A percentile compares a stretch with the other conserved stretches of the same genome.
These are phyloP conservation scores for Ichneumon xanthorius DNA, from an alignment of 2,888 invertebrate genomes.

Conservation along the genomic window DNA sequence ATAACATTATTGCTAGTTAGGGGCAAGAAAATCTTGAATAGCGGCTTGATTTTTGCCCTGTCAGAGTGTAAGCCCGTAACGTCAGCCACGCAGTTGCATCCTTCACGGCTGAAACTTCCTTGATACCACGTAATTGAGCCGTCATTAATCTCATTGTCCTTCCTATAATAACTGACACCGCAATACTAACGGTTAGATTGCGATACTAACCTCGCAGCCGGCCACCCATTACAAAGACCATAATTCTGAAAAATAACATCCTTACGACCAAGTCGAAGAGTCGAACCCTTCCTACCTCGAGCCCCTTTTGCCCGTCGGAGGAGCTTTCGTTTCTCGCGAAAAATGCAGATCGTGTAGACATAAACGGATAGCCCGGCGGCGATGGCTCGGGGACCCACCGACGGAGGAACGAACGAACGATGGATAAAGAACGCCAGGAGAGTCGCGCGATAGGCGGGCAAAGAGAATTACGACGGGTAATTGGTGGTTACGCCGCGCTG, in stretches of 20 bases:
- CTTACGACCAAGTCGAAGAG: background rate
- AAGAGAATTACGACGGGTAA: slow-evolving; percentile 71
- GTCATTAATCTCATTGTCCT: background rate
- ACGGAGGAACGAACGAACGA: slow-evolving; percentile 12
- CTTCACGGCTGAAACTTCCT: background rate
- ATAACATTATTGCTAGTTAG: too few relatives aligned
- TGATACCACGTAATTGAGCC: background rate
- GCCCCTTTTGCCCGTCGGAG: background rate
- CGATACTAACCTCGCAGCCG: background rate
- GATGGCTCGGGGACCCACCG: slow-evolving; percentile 20
- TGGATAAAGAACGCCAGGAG: slow-evolving; percentile 24
- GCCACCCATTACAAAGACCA: background rate
- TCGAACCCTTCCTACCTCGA: background rate
- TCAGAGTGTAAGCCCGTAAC: too few relatives aligned
- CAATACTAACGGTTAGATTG: background rate
- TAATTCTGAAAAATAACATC: background rate
- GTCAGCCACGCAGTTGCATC: background rate
- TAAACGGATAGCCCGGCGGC: slow-evolving; percentile 59
- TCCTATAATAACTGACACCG: background rate
- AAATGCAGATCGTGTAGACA: slow-evolving; percentile 69
- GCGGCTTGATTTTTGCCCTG: too few relatives aligned
- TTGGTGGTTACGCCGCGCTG: slow-evolving; percentile 71
- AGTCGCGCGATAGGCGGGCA: slow-evolving; percentile 53
- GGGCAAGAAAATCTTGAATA: too few relatives aligned
- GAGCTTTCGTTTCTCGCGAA: slow-evolving; percentile 32